phyloP scores from a whole-genome alignment of 1,140 invertebrate genomes.

The Bombus vancouverensis region DNA sequence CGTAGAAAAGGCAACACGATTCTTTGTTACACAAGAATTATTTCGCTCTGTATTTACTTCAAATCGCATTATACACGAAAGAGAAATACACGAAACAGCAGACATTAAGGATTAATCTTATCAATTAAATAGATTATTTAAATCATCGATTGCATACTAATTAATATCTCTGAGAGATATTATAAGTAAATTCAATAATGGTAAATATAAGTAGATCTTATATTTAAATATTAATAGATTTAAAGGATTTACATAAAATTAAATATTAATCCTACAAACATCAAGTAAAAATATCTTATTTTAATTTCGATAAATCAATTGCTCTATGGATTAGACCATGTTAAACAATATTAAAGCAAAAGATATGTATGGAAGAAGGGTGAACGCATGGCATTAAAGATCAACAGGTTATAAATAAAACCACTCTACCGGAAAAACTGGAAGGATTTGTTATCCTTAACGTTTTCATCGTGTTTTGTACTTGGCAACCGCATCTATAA shows the following conservation, averaged over 20 bases:
- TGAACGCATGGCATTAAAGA: neutral
- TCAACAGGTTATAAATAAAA: constrained; percentile 38
- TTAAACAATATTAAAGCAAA: neutral
- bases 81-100: neutral
- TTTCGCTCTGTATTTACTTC: neutral
- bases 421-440: neutral
- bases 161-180: no score
- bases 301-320: neutral
- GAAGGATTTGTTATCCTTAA: neutral
- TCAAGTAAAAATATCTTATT: neutral
- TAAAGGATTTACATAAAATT: no score
- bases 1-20: neutral
- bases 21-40: neutral
- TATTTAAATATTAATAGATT: no score
- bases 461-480: neutral
- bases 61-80: neutral
- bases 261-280: neutral
- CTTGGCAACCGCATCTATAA: constrained; percentile 19
- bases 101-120: neutral
- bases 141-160: neutral
- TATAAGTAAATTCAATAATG: no score
- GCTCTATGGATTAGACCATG: neutral
- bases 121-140: neutral
- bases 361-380: neutral
- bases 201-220: no score